These are phyloP conservation scores for Sylvilagus bachmani DNA, from an alignment of 2,113 vertebrate genomes.

Conservation along the genomic window DNA sequence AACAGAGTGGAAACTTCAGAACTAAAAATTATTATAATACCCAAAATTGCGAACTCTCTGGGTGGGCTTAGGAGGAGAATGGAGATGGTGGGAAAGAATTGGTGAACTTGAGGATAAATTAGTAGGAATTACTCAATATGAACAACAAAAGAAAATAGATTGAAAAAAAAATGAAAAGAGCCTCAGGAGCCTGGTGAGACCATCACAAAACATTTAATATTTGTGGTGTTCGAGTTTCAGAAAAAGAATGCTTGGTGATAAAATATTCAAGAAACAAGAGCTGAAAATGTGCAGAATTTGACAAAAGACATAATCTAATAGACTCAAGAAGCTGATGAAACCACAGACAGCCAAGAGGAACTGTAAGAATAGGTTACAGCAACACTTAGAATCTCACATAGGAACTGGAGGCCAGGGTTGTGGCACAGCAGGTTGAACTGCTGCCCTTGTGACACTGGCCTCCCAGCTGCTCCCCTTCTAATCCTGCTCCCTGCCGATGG, in stretches of 20 bases:
- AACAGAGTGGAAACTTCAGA: background rate
- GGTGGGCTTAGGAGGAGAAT: background rate
- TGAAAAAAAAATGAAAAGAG: background rate
- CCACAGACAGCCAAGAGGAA: background rate
- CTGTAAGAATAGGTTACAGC: background rate
- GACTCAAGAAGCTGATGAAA: background rate
- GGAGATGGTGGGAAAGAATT: background rate
- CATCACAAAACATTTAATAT: background rate
- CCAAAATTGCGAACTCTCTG: background rate
- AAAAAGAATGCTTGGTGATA: background rate
- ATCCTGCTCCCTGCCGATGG: no score
- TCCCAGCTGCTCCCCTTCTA: no score
- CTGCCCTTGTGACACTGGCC: no score
- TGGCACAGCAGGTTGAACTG: no score
- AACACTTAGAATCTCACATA: background rate
- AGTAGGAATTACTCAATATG: background rate
- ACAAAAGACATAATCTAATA: background rate
- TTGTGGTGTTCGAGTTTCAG: background rate
- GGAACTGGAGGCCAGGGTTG: background rate
- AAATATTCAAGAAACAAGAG: background rate
- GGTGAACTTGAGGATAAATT: background rate
- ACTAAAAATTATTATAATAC: background rate
- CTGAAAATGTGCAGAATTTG: slow-evolving; percentile 11
- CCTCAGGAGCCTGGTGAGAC: background rate
- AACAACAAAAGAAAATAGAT: background rate